Conservation (phyloP, 1,140 invertebrate species). For the Drosophila pachea region DNA sequence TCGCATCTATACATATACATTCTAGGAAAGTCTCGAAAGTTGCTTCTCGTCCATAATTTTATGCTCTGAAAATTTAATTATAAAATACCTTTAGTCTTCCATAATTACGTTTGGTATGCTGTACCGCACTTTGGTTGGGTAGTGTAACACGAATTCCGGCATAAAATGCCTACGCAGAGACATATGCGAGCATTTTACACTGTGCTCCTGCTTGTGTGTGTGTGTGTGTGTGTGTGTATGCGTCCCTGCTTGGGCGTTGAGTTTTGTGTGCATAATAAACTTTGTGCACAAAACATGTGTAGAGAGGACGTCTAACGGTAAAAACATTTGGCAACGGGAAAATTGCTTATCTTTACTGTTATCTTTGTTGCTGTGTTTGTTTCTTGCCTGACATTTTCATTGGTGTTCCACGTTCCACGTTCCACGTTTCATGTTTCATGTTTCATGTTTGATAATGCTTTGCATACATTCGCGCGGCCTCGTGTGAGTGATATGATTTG, state of each 20-base stretch:
- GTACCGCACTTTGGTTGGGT: constrained; percentile 26
- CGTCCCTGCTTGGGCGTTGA: constrained; percentile 9
- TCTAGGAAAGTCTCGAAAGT: too few relatives aligned
- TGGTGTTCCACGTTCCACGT: constrained; percentile 42
- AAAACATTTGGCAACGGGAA: constrained; percentile 55
- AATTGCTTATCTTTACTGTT: constrained; percentile 69
- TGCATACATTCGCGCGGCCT: constrained; percentile 58
- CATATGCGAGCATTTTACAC: constrained; percentile 59
- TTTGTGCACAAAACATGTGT: constrained; percentile 69
- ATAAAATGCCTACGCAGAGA: constrained; percentile 48
- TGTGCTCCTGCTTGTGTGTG: too few relatives aligned
- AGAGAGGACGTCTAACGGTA: constrained; percentile 39
- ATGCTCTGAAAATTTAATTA: background rate
- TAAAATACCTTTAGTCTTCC: background rate
- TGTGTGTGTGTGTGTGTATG: constrained; percentile 33
- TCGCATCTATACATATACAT: too few relatives aligned
- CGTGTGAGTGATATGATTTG: constrained; percentile 75
- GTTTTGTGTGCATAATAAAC: constrained; percentile 73
- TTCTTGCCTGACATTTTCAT: constrained; percentile 66
- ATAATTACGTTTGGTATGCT: background rate
- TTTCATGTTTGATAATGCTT: constrained; percentile 74
- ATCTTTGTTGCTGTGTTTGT: constrained; percentile 45
- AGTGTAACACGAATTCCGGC: constrained; percentile 43
- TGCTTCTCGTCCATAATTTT: too few relatives aligned
- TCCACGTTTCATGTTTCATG: constrained; percentile 68